These are phyloP conservation scores for Cyrtonyx montezumae DNA, from an alignment of 2,113 vertebrate species.

Conservation along the genomic window DNA sequence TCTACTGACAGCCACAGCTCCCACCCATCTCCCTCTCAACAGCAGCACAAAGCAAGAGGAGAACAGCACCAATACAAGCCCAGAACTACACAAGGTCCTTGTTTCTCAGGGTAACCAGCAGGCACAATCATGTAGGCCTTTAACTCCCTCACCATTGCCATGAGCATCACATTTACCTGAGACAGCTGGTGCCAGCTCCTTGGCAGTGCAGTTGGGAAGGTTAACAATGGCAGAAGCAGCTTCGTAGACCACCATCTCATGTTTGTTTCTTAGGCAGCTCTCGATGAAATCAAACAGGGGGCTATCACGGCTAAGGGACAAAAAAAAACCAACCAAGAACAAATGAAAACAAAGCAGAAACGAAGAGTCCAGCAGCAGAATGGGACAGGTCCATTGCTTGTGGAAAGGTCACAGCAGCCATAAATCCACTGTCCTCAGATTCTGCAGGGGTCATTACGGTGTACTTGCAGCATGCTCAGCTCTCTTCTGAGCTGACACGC, in stretches of 20 bases:
- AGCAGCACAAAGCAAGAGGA: neutral
- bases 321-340: neutral
- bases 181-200: constrained; percentile 84
- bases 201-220: constrained; percentile 83
- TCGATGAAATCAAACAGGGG: constrained; percentile 85
- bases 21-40: neutral
- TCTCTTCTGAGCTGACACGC: neutral
- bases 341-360: neutral
- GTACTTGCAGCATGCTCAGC: neutral
- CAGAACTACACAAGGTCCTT: neutral
- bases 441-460: neutral
- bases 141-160: fast-evolving
- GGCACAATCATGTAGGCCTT: neutral
- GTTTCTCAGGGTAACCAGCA: neutral
- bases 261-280: constrained; percentile 85
- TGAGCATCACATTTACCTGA: constrained; percentile 65
- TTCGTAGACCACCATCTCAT: constrained; percentile 87
- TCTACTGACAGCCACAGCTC: neutral
- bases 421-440: neutral
- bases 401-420: neutral
- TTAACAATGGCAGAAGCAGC: constrained; percentile 85
- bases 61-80: neutral
- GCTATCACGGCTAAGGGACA: constrained; percentile 76
- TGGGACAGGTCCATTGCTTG: neutral
- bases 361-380: neutral